phyloP scores from a whole-genome alignment of 2,888 invertebrate genomes.

The Norana najaformis region DNA sequence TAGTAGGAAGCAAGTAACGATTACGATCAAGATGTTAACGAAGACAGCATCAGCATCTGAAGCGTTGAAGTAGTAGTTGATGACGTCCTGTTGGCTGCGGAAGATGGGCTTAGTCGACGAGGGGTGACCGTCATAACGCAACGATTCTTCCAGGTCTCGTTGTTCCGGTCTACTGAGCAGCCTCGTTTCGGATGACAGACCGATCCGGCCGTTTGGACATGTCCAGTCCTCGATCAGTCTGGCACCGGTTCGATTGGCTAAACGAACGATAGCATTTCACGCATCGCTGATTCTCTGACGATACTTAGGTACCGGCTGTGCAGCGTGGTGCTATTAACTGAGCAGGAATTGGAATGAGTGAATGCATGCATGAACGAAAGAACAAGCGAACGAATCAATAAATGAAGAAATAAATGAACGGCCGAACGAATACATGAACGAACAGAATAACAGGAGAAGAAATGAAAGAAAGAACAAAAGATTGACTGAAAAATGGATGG shows the following conservation, averaged over 20 bases:
- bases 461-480: neutral
- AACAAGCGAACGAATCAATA: too few relatives aligned
- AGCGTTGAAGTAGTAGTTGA: conserved; percentile 16
- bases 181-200: conserved; percentile 17
- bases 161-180: conserved; percentile 17
- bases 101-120: neutral
- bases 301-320: too few relatives aligned
- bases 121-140: neutral
- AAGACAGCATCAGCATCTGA: neutral
- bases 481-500: neutral
- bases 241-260: neutral
- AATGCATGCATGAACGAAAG: too few relatives aligned
- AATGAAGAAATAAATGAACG: too few relatives aligned
- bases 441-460: too few relatives aligned
- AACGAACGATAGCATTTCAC: neutral
- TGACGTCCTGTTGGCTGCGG: neutral
- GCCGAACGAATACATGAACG: too few relatives aligned
- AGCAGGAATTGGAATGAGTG: neutral
- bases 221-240: conserved; percentile 19
- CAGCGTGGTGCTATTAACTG: too few relatives aligned
- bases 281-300: neutral
- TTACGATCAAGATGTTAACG: neutral
- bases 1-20: neutral
- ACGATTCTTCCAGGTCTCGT: neutral
- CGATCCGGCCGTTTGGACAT: neutral